Conservation (phyloP, 1,140 invertebrate species). For the Neotoxoptera formosana region DNA sequence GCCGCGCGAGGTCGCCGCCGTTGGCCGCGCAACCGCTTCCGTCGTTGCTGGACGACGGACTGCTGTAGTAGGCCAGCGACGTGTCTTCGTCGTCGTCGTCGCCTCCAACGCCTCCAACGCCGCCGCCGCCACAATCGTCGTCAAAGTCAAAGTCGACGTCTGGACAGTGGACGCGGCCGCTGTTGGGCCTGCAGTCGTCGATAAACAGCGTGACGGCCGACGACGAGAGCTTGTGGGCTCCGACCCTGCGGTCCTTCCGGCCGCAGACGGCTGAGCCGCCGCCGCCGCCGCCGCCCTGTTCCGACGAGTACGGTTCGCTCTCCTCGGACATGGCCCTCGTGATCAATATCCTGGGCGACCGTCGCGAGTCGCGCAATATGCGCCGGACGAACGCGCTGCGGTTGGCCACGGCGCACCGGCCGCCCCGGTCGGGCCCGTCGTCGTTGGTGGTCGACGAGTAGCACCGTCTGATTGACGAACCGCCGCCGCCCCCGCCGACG, state of each 20-base stretch:
- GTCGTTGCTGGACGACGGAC: conserved; percentile 39
- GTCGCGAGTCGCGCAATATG: conserved; percentile 60
- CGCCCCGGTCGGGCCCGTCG: conserved; percentile 59
- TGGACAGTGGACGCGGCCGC: background rate
- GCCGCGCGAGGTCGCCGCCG: too few species aligned
- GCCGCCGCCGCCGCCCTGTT: conserved; percentile 54
- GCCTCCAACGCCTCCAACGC: background rate
- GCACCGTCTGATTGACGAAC: conserved; percentile 21
- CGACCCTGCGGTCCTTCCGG: conserved; percentile 65
- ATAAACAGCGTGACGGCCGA: conserved; percentile 67
- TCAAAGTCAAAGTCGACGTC: background rate
- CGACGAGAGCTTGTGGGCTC: conserved; percentile 67
- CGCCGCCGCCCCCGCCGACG: conserved; percentile 60
- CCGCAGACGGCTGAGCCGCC: conserved; percentile 62
- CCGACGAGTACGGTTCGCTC: conserved; percentile 67
- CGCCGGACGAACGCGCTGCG: conserved; percentile 26
- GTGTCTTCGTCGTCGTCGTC: background rate
- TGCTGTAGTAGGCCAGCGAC: conserved; percentile 36
- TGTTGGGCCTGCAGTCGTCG: conserved; percentile 23
- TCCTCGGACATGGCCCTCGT: conserved; percentile 76
- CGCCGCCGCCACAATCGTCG: background rate
- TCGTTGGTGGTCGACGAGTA: conserved; percentile 3
- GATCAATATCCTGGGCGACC: conserved; percentile 73
- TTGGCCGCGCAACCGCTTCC: background rate
- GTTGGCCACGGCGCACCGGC: conserved; percentile 64